A percentile compares a stretch with the other conserved stretches of the same genome.
phyloP scores from a whole-genome alignment of 2,113 vertebrate genomes.

The rabbit (Oryctolagus cuniculus) region mOryCun1.1 NC_091438.1:150389001-150389500 shows the following conservation, averaged over 20 bases:
- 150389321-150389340: neutral
- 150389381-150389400: no score
- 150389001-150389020: no score
- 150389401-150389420: no score
- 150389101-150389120: neutral
- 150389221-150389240: neutral
- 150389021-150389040: no score
- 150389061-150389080: constrained; percentile 2
- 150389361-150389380: neutral
- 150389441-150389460: no score
- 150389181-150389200: neutral
- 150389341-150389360: neutral
- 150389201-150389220: neutral
- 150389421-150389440: no score
- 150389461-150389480: no score
- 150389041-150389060: no score
- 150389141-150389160: neutral
- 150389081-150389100: neutral
- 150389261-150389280: neutral
- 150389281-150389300: neutral
- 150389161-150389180: neutral
- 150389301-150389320: neutral
- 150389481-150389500: no score
- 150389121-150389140: neutral
- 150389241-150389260: neutral